These are phyloP conservation scores for Frankliniella fusca DNA, from an alignment of 2,888 invertebrate genomes.

Conservation along the genomic window DNA sequence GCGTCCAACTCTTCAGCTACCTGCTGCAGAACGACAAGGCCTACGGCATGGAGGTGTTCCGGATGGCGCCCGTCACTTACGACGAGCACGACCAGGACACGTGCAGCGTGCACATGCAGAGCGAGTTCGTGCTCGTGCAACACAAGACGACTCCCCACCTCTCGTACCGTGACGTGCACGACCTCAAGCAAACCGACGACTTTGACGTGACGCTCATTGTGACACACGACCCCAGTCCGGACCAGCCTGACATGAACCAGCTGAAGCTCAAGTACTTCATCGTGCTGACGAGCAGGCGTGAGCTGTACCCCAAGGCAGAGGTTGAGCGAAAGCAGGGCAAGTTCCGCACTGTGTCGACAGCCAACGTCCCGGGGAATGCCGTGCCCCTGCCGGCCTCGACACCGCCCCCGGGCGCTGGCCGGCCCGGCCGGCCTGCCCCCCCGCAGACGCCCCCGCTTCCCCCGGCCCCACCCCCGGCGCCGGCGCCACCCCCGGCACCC, in stretches of 20 bases:
- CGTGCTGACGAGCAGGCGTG: slow-evolving; percentile 57
- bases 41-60: slow-evolving; percentile 63
- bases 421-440: slow-evolving; percentile 33
- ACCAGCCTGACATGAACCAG: slow-evolving; percentile 45
- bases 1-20: slow-evolving; percentile 64
- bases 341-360: slow-evolving; percentile 57
- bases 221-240: slow-evolving; percentile 50
- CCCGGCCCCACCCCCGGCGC: slow-evolving; percentile 30
- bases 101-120: slow-evolving; percentile 46
- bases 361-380: slow-evolving; percentile 38
- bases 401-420: slow-evolving; percentile 36
- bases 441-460: slow-evolving; percentile 30
- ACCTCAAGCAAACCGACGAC: slow-evolving; percentile 59
- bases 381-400: slow-evolving; percentile 43
- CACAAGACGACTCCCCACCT: slow-evolving; percentile 55
- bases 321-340: slow-evolving; percentile 59
- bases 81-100: slow-evolving; percentile 40
- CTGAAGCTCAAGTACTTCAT: slow-evolving; percentile 58
- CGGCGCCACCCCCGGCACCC: background rate
- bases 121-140: slow-evolving; percentile 62
- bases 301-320: slow-evolving; percentile 59
- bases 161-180: slow-evolving; percentile 57
- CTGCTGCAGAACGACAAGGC: slow-evolving; percentile 62
- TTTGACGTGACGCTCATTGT: slow-evolving; percentile 65
- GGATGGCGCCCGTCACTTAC: slow-evolving; percentile 51